These are phyloP conservation scores for Drosophila erecta DNA, from an alignment of 1,140 invertebrate genomes.

Conservation along the genomic window DNA sequence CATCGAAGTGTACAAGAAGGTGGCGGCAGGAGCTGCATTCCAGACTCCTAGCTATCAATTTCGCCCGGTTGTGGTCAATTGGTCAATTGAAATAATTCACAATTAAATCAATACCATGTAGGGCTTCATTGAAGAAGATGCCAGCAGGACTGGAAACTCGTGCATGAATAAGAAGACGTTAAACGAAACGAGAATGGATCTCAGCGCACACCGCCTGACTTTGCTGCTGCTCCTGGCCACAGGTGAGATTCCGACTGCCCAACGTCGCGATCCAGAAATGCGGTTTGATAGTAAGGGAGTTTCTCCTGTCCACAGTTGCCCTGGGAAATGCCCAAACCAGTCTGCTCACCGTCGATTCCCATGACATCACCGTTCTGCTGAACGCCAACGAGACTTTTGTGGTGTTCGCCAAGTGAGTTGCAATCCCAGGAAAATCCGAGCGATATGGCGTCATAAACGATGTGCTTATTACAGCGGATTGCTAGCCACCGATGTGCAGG, in stretches of 20 bases:
- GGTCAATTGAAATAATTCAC: slow-evolving; percentile 28
- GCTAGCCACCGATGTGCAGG: slow-evolving; percentile 29
- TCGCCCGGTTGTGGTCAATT: slow-evolving; percentile 42
- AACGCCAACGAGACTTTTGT: slow-evolving; percentile 74
- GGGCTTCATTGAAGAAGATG: slow-evolving; percentile 22
- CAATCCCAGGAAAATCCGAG: neutral
- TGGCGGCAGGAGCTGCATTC: neutral
- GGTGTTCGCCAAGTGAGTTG: slow-evolving; percentile 49
- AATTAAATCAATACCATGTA: slow-evolving; percentile 18
- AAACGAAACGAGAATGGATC: slow-evolving; percentile 20
- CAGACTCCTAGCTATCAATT: slow-evolving; percentile 6
- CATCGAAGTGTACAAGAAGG: neutral
- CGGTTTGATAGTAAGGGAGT: neutral
- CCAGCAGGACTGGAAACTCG: slow-evolving; percentile 5
- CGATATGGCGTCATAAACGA: too few relatives aligned
- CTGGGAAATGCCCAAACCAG: slow-evolving; percentile 32
- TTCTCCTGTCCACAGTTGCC: slow-evolving; percentile 20
- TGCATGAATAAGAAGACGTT: slow-evolving; percentile 1
- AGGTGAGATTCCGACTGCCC: slow-evolving; percentile 9
- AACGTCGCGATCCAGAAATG: neutral
- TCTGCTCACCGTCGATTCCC: slow-evolving; percentile 61
- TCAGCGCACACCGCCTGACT: neutral
- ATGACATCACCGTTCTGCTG: slow-evolving; percentile 84
- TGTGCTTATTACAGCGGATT: slow-evolving; percentile 26
- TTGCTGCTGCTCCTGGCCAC: slow-evolving; percentile 11